Evolutionary conservation across 1,140 invertebrate species (phyloP).

Genomic region (Coenobita brevimanus): DNA sequence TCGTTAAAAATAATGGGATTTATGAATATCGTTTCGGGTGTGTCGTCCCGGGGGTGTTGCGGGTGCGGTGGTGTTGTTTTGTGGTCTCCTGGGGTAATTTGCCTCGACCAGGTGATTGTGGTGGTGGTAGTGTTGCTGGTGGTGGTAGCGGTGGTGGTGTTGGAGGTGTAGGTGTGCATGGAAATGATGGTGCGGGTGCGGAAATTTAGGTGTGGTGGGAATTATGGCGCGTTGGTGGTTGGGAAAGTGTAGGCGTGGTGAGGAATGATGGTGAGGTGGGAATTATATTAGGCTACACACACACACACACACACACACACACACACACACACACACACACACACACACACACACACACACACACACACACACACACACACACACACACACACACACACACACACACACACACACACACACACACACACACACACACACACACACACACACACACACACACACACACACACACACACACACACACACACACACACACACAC

Average conservation of each 20-base stretch:
- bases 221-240: too few relatives aligned
- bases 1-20: constrained; percentile 57
- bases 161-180: too few relatives aligned
- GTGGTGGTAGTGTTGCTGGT: not conserved
- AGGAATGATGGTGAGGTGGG: too few relatives aligned
- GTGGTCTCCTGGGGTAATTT: too few relatives aligned
- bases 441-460: constrained; percentile 15
- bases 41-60: not conserved
- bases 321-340: constrained; percentile 39
- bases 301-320: constrained; percentile 26
- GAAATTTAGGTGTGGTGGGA: too few relatives aligned
- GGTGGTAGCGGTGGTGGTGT: not conserved
- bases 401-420: constrained; percentile 37
- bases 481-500: constrained; percentile 1
- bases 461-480: constrained; percentile 23
- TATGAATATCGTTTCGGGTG: constrained; percentile 34
- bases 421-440: constrained; percentile 13
- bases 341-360: constrained; percentile 33
- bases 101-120: not conserved
- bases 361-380: constrained; percentile 35
- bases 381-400: constrained; percentile 37
- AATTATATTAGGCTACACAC: not conserved
- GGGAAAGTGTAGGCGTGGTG: too few relatives aligned
- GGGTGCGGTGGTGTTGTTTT: not conserved
- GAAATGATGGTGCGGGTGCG: too few relatives aligned